Conservation (phyloP, 1,140 invertebrate species). For the Physella acuta region DNA sequence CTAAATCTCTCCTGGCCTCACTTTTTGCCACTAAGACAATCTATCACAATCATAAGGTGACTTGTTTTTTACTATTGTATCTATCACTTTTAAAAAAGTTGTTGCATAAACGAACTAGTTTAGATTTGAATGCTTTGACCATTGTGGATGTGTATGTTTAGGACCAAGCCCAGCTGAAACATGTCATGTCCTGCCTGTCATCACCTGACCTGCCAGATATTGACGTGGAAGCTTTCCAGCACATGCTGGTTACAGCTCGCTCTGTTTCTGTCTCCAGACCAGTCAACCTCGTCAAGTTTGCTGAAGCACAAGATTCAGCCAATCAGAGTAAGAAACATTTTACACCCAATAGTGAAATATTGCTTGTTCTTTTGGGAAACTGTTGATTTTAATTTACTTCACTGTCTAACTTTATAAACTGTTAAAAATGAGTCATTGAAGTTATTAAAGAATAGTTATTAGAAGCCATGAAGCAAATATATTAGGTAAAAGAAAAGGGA, state of each 20-base stretch:
- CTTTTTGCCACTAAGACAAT: conserved; percentile 71
- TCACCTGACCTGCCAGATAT: conserved; percentile 67
- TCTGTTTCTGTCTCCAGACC: conserved; percentile 83
- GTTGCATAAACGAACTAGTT: background rate
- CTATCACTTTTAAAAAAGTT: background rate
- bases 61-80: no score
- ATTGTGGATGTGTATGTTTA: no score
- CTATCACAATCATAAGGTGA: conserved; percentile 82
- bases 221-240: conserved; percentile 89
- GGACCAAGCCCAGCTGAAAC: conserved; percentile 79
- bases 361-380: no score
- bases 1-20: conserved; percentile 75
- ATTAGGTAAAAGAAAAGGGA: no score
- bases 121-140: no score
- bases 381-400: no score
- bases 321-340: background rate
- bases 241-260: conserved; percentile 79
- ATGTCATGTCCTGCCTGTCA: conserved; percentile 72
- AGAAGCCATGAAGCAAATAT: no score
- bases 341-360: no score
- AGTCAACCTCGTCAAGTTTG: conserved; percentile 78
- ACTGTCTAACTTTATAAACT: no score
- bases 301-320: conserved; percentile 60
- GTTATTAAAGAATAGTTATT: no score
- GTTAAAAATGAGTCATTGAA: no score